phyloP scores from a whole-genome alignment of 2,888 invertebrate genomes.

The Macaria notata region DNA sequence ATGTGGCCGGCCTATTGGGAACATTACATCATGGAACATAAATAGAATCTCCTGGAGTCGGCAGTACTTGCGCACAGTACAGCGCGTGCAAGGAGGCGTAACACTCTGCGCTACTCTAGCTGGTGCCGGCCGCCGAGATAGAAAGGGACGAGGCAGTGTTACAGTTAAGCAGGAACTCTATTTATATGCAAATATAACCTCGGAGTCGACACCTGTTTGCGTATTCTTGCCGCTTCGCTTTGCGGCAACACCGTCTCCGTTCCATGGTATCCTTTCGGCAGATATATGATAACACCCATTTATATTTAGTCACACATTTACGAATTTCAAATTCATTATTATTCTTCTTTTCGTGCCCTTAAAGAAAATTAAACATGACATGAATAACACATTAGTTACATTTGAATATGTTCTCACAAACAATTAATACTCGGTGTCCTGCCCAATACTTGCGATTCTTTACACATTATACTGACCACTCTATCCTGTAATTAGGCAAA shows the following conservation, averaged over 20 bases:
- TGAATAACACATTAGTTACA: too few relatives aligned
- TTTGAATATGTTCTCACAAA: too few relatives aligned
- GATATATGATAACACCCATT: slow-evolving; percentile 56
- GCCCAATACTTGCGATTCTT: too few relatives aligned
- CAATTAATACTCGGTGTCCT: too few relatives aligned
- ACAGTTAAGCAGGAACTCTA: slow-evolving; percentile 83
- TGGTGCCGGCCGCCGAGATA: slow-evolving; percentile 55
- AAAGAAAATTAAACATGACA: too few relatives aligned
- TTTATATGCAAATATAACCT: slow-evolving; percentile 83
- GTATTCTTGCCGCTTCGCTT: slow-evolving; percentile 76
- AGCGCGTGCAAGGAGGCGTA: slow-evolving; percentile 70
- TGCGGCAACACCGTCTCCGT: slow-evolving; percentile 71
- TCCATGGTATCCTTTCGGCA: slow-evolving; percentile 63
- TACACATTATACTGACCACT: too few relatives aligned
- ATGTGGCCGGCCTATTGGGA: slow-evolving; percentile 56
- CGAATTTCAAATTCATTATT: too few relatives aligned
- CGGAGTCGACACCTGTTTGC: slow-evolving; percentile 82
- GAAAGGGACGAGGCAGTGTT: slow-evolving; percentile 75
- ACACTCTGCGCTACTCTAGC: slow-evolving; percentile 68
- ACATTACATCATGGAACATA: slow-evolving; percentile 74
- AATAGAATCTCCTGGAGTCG: slow-evolving; percentile 78
- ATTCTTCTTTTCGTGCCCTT: too few relatives aligned
- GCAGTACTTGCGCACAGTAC: slow-evolving; percentile 59
- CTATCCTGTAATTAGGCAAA: slow-evolving; percentile 13
- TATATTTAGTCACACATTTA: slow-evolving; percentile 26